These are phyloP conservation scores for Neopipo cinnamomea DNA, from an alignment of 2,113 vertebrate species.

Conservation along the genomic window DNA sequence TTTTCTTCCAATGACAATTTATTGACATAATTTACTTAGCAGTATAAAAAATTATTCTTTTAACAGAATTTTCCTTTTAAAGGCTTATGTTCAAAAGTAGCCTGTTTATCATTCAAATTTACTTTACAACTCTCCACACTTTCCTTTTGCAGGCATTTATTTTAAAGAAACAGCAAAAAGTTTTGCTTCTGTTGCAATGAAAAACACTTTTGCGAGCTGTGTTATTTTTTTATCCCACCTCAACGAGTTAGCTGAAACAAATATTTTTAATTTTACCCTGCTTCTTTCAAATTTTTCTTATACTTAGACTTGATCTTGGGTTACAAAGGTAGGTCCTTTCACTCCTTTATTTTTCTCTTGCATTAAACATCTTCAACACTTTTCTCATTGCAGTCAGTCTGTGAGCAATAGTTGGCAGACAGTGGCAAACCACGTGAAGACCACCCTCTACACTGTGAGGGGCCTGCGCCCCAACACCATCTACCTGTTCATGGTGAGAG, in stretches of 20 bases:
- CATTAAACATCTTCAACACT: background rate
- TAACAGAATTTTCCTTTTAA: slow-evolving; percentile 61
- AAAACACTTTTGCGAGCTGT: slow-evolving; percentile 46
- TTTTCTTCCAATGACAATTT: slow-evolving; percentile 50
- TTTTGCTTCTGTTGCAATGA: slow-evolving; percentile 27
- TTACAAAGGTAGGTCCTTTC: background rate
- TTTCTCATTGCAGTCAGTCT: slow-evolving; percentile 84
- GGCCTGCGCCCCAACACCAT: slow-evolving; percentile 95
- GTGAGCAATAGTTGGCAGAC: slow-evolving; percentile 99
- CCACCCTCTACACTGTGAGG: slow-evolving; percentile 86
- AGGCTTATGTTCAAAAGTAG: slow-evolving; percentile 33
- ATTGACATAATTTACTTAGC: slow-evolving; percentile 57
- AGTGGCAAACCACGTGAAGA: slow-evolving; percentile 93
- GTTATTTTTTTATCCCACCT: background rate
- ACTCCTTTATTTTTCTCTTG: background rate
- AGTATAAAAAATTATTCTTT: slow-evolving; percentile 58
- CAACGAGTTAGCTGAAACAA: slow-evolving; percentile 7
- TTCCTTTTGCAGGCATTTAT: slow-evolving; percentile 60
- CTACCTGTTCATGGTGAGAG: slow-evolving; percentile 98
- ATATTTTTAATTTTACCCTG: background rate
- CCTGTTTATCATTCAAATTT: slow-evolving; percentile 43
- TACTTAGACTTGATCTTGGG: background rate
- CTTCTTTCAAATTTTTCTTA: slow-evolving; percentile 16
- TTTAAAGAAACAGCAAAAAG: slow-evolving; percentile 30
- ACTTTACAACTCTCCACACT: slow-evolving; percentile 38